Percentiles rank a stretch among this genome's conserved stretches.
Conservation (phyloP, 2,888 invertebrate species). For the Furcula furcula region DNA sequence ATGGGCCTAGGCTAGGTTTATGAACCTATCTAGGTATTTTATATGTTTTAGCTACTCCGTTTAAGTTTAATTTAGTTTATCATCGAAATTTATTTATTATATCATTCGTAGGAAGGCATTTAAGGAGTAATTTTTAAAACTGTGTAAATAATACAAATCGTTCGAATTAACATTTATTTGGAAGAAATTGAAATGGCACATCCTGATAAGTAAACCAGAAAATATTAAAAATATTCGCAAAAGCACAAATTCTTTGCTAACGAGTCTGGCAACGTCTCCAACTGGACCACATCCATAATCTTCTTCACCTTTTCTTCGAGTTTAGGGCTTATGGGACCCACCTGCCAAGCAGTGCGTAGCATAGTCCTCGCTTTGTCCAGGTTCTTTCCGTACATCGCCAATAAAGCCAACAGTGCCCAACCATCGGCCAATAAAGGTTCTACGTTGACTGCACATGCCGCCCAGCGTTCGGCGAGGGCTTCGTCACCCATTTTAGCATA, state of each 20-base stretch:
- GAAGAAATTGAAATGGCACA: too few species aligned
- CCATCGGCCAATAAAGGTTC: slow-evolving; percentile 67
- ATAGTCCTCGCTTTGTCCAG: slow-evolving; percentile 54
- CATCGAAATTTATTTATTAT: too few species aligned
- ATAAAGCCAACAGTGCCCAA: slow-evolving; percentile 63
- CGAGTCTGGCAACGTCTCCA: slow-evolving; percentile 50
- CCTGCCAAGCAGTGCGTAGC: slow-evolving; percentile 64
- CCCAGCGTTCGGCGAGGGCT: slow-evolving; percentile 63
- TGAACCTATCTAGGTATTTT: too few species aligned
- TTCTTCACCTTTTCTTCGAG: slow-evolving; percentile 51
- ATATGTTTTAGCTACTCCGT: too few species aligned
- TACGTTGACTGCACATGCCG: slow-evolving; percentile 56
- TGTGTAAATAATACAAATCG: too few species aligned
- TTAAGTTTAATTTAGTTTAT: too few species aligned
- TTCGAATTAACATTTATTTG: too few species aligned
- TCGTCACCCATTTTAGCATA: slow-evolving; percentile 48
- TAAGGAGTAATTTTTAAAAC: too few species aligned
- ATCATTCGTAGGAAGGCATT: too few species aligned
- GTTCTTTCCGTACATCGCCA: slow-evolving; percentile 55
- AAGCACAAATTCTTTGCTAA: slow-evolving; percentile 56
- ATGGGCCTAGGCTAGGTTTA: too few species aligned
- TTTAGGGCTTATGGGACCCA: slow-evolving; percentile 54
- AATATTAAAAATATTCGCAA: slow-evolving; percentile 12
- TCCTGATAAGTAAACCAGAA: not conserved
- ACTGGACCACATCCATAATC: slow-evolving; percentile 41